Evolutionary conservation across 2,888 invertebrate genomes (phyloP).

Genomic region (Drosophila paranaensis): DNA sequence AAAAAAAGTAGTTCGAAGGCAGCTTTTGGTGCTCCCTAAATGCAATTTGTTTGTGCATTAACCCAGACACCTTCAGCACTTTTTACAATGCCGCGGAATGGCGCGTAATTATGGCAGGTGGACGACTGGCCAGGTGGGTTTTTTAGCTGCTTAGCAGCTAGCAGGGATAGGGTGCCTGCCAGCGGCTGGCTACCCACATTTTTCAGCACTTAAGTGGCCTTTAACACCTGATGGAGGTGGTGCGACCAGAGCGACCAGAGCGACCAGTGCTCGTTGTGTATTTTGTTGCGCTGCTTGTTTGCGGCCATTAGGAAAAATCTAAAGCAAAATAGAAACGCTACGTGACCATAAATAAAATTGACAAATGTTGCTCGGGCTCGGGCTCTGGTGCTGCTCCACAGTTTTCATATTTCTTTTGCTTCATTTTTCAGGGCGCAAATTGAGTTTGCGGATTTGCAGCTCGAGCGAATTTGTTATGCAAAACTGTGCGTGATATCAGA

Average conservation of each 20-base stretch:
- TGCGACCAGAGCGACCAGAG: not conserved
- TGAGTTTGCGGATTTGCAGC: slow-evolving; percentile 62
- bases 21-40: slow-evolving; percentile 14
- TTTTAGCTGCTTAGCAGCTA: not conserved
- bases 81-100: slow-evolving; percentile 32
- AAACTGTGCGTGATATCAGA: slow-evolving; percentile 56
- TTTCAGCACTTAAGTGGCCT: slow-evolving; percentile 78
- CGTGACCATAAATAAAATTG: slow-evolving; percentile 79
- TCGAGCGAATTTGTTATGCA: slow-evolving; percentile 62
- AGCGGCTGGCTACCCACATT: slow-evolving; percentile 31
- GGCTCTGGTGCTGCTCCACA: slow-evolving; percentile 13
- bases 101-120: slow-evolving; percentile 63
- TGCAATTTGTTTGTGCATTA: slow-evolving; percentile 67
- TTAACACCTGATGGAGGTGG: slow-evolving; percentile 66
- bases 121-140: slow-evolving; percentile 9
- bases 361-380: slow-evolving; percentile 59
- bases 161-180: not conserved
- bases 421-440: slow-evolving; percentile 50
- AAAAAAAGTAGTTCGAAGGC: not conserved
- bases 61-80: slow-evolving; percentile 41
- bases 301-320: slow-evolving; percentile 65
- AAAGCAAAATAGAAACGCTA: slow-evolving; percentile 63
- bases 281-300: slow-evolving; percentile 42
- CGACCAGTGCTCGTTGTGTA: slow-evolving; percentile 24
- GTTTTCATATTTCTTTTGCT: slow-evolving; percentile 15